Evolutionary conservation across 2,888 invertebrate species (phyloP), one percentile per base, ranked within the genome.

Genomic region (Trissoscelio sp.): DNA sequence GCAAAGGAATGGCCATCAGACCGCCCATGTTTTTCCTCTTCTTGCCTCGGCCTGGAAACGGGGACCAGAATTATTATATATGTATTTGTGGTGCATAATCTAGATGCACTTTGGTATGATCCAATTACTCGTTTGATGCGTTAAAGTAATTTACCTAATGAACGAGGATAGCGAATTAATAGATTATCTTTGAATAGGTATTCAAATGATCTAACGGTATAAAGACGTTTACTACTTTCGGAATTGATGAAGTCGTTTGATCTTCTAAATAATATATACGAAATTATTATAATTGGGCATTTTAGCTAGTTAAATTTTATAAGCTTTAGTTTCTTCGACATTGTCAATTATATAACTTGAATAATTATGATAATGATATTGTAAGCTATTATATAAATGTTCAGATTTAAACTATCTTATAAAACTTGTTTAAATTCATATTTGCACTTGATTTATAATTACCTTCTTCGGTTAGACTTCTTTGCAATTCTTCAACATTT

Each of bases 1-100:
- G 93, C 80, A 97, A 92, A 3, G 97, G 96, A 87, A 97, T 95
- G 87, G 96, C 94, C 55, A 97, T 92, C 77, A 96, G 93, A 3
- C 95, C 95, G 18, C 95, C 94, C 88, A 95, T 93, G 88, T 95
- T 95, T 92, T 96, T 95, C 92, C 94, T 94, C 86, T 93, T 93
- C 91, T 94, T 95, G 81, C 94, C 93, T 51, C 96, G 94, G 79
- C 90, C 92, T 92, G 87, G 48, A 83, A 80, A 62, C 82, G 9
- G 37, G 14, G 1, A 75, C 20, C 44, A 9, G 14, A 51, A 66
- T 44, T 67, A 75, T 14, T 57, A 74, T 18, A 22, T 67, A 44
- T 64, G 64, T 22, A 58, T 58, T 24, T 16, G 34, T 48, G 22
- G 24, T 22, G 44, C 46, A 34, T 51, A 34, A 77, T 75, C 42